Conservation (phyloP, 1,140 invertebrate species). For the Dendroctonus ponderosae region DNA sequence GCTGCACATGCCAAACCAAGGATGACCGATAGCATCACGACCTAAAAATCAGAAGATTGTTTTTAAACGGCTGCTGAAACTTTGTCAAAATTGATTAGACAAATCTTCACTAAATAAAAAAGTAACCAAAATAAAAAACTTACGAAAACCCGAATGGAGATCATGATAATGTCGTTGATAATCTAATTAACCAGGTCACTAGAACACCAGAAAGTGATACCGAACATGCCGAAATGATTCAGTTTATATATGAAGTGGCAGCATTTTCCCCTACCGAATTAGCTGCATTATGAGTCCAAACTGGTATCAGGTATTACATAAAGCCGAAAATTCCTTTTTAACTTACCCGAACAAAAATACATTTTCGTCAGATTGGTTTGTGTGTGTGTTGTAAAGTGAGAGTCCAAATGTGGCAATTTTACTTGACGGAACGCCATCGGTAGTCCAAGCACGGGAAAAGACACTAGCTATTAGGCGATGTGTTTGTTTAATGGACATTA, state of each 20-base stretch:
- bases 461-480: too few species aligned
- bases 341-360: slow-evolving; percentile 3
- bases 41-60: slow-evolving; percentile 25
- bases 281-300: not conserved
- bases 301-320: slow-evolving; percentile 7
- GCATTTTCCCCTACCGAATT: not conserved
- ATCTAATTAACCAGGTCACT: slow-evolving; percentile 35
- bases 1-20: slow-evolving; percentile 39
- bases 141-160: slow-evolving; percentile 41
- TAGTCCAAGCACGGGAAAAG: too few species aligned
- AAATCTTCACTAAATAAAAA: slow-evolving; percentile 7
- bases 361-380: not conserved
- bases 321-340: slow-evolving; percentile 14
- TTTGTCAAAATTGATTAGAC: not conserved
- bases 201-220: slow-evolving; percentile 23
- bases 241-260: slow-evolving; percentile 2
- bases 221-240: not conserved
- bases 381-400: too few species aligned
- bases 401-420: too few species aligned
- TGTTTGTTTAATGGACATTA: too few species aligned
- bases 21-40: slow-evolving; percentile 35
- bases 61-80: not conserved
- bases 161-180: slow-evolving; percentile 27
- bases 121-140: slow-evolving; percentile 21
- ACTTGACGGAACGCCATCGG: too few species aligned